Evolutionary conservation across 2,888 invertebrate species (phyloP), one percentile per base, ranked within the genome.

Genomic region (Tiliacea citrago): DNA sequence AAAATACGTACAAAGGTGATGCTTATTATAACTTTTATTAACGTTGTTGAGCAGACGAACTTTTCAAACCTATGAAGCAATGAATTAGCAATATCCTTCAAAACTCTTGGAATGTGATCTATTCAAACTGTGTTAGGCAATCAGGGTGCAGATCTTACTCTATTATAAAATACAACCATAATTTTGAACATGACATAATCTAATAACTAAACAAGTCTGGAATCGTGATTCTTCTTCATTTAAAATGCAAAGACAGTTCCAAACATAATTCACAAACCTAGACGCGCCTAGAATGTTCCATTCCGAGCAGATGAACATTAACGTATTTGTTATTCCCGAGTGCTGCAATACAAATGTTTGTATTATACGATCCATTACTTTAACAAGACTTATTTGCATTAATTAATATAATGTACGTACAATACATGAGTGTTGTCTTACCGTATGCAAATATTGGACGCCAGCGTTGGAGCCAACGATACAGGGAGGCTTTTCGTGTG

Each of bases 401-500:
- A 83, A 83, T 85, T 85, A 85, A 76, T 83, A 68, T 85, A 75
- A 85, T 82, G 79, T 82, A 74, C 60, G 49, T 73, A 74, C 76
- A 78, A 73, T 79, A 74, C 79, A 82, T 79, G 60, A 53, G 61
- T 82, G 75, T 82, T 75, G 69, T 75, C 72, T 82, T 72, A 79
- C 51, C 67, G 67, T 57, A 67, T 70, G 67, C 79, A 75, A 79
- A 82, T 82, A 70, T 82, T 79, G 72, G 82, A n/a, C 18, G 21
- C 76, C 45, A 69, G 79, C 24, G 39, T 81, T 76, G 73, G 66
- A 55, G 24, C 77, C 68, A 85, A 75, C 66, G 75, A 68, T 81
- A 73, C 69, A 68, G 58, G 61, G 79, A 90, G 89, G 86, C 90
- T 89, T 90, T 85, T 85, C 72, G 77, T 78, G 73, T 79, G 82